Evolutionary conservation across 2,797 vertebrate genomes (phyloP).

Genomic region (Xiphorhynchus erythropygius): DNA sequence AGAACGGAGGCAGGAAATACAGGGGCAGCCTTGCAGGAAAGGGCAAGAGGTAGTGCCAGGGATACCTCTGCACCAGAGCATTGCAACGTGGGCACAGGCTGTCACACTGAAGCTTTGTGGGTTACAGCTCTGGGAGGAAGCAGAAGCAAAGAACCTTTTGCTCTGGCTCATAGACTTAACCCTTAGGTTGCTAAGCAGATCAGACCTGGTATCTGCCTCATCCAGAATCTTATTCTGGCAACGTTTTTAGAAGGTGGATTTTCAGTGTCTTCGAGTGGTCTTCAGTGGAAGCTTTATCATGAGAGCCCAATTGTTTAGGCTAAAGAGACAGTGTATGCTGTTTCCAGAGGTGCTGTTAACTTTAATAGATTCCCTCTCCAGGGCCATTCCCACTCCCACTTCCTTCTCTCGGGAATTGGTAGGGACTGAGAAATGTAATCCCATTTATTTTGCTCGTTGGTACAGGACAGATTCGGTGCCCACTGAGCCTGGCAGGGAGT

Average conservation of each 20-base stretch:
- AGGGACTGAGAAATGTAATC: background rate
- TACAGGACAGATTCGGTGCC: background rate
- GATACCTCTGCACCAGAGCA: background rate
- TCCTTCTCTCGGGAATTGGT: background rate
- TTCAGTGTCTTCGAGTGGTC: background rate
- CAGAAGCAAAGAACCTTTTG: background rate
- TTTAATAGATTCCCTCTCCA: background rate
- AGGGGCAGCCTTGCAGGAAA: background rate
- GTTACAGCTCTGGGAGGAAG: background rate
- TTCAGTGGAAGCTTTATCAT: background rate
- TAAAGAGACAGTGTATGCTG: background rate
- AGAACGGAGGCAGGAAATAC: background rate
- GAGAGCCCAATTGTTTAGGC: background rate
- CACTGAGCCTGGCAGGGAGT: background rate
- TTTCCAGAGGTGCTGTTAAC: background rate
- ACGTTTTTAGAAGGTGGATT: background rate
- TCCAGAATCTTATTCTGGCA: background rate
- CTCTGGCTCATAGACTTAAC: background rate
- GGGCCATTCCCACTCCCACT: background rate
- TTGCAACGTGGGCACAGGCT: background rate
- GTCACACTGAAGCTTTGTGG: background rate
- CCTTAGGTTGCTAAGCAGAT: background rate
- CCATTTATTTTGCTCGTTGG: background rate
- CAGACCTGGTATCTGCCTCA: background rate
- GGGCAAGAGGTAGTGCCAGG: background rate